Base-by-base conservation (phyloP, 2,113 vertebrate genomes). In the Symphodus melops region DNA sequence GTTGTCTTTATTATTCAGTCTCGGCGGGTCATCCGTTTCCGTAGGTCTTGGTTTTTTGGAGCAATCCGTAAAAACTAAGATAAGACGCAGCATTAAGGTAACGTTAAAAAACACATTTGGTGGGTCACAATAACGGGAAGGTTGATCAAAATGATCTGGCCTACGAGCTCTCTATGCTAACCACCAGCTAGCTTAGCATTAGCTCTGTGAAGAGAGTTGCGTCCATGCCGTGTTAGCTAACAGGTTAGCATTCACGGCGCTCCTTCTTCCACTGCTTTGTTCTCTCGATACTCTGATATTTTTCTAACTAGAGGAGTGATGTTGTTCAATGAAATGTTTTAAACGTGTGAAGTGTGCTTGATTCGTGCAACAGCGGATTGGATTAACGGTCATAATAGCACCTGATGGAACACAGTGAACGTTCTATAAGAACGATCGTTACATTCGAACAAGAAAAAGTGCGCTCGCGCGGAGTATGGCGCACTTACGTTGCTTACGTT, bases 391-490 rank as follows among this genome's bases (percentile, higher is more conserved):
- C 1, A 14, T 0, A 1, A 1, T 28, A 1, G 49, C 57, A 14
- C 8, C 57, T n/a, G n/a, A 7, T 64, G 83, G 82, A 82, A 68
- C 84, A 48, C 39, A 37, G 76, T 68, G 28, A 28, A 41, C 21
- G 59, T 0, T 36, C 42, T n/a, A 1, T 21, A 10, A 10, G 46
- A 8, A 11, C 5, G 54, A 74, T 82, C 87, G 83, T 88, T 91
- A 64, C 66, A 80, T 66, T 69, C 81, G 84, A 88, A 68, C 77
- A 77, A 79, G 75, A 67, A 85, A 89, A 91, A 88, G 89, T 91
- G 86, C 89, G 83, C 69, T 83, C 77, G 51, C 77, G 33, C 65
- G 62, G 60, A 59, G 65, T 86, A 53, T 92, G 85, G 83, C 88
- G 89, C 88, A 91, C 76, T 90, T 76, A 33, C 28, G 28, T 41